phyloP scores from a whole-genome alignment of 1,140 invertebrate species.

The Cotesia glomerata region DNA sequence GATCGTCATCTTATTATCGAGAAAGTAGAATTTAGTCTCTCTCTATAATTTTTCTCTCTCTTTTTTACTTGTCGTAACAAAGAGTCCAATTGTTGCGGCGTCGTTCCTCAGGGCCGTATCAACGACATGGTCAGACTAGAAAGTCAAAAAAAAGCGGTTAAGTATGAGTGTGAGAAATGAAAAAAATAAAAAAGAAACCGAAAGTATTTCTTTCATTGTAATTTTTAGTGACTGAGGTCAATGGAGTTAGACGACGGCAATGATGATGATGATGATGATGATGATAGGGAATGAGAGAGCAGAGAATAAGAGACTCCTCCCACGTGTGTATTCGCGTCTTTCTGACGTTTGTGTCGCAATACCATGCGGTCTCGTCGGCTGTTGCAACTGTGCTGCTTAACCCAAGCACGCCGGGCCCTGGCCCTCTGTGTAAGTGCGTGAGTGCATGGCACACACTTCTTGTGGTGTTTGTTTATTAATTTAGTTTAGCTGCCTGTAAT shows the following conservation, averaged over 20 bases:
- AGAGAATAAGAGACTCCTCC: conserved; percentile 14
- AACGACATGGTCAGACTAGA: conserved; percentile 10
- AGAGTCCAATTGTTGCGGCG: conserved; percentile 3
- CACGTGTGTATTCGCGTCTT: not conserved
- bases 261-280: not conserved
- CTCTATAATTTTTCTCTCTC: not conserved
- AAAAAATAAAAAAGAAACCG: not conserved
- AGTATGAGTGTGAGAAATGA: not conserved
- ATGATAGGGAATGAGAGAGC: not conserved
- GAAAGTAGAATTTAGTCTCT: not conserved
- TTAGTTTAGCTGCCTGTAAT: not conserved
- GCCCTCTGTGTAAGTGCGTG: conserved; percentile 11
- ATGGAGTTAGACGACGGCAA: not conserved
- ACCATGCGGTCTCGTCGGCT: conserved; percentile 2
- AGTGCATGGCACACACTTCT: not conserved
- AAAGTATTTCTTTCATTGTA: not conserved
- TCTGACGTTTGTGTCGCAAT: conserved; percentile 11
- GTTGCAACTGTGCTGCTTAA: conserved; percentile 20
- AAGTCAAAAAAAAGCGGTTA: not conserved
- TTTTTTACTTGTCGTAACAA: conserved; percentile 2
- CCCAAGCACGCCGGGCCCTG: conserved; percentile 17
- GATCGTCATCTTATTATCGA: not conserved
- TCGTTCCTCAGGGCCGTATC: conserved; percentile 9
- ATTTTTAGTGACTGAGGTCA: conserved; percentile 1
- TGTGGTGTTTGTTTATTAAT: not conserved